These are phyloP conservation scores for Anoplophora glabripennis DNA, from an alignment of 1,140 invertebrate species.

Conservation along the genomic window DNA sequence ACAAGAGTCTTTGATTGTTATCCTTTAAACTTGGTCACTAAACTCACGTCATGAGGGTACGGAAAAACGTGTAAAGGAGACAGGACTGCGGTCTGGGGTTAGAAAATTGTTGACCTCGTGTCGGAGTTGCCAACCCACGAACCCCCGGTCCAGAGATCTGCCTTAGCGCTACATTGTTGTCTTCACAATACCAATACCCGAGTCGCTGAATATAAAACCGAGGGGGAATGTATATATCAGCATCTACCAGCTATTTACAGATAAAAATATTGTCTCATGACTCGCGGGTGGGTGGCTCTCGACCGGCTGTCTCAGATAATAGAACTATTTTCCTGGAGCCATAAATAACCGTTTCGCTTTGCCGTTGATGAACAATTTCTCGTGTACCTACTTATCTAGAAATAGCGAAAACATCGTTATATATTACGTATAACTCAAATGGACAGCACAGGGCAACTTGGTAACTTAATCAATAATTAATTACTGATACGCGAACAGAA, in stretches of 20 bases:
- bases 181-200: too few species aligned
- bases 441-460: slow-evolving; percentile 11
- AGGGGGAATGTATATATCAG: slow-evolving; percentile 14
- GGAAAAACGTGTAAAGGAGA: too few species aligned
- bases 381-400: slow-evolving; percentile 2
- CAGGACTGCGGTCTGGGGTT: too few species aligned
- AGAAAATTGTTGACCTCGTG: too few species aligned
- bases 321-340: slow-evolving; percentile 16
- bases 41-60: too few species aligned
- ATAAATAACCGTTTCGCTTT: slow-evolving; percentile 10
- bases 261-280: slow-evolving; percentile 13
- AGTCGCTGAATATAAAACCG: slow-evolving; percentile 7
- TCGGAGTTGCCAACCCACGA: too few species aligned
- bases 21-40: too few species aligned
- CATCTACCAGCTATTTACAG: slow-evolving; percentile 3
- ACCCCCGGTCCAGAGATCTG: too few species aligned
- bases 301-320: slow-evolving; percentile 9
- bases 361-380: slow-evolving; percentile 14
- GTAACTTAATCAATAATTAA: slow-evolving; percentile 11
- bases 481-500: slow-evolving; percentile 2
- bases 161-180: too few species aligned
- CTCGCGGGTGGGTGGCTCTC: slow-evolving; percentile 10
- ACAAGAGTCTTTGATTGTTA: too few species aligned
- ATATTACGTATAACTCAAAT: slow-evolving; percentile 3
- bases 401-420: slow-evolving; percentile 9